These are phyloP conservation scores for Pleuronectes platessa DNA, from an alignment of 2,113 vertebrate genomes.

Conservation along the genomic window DNA sequence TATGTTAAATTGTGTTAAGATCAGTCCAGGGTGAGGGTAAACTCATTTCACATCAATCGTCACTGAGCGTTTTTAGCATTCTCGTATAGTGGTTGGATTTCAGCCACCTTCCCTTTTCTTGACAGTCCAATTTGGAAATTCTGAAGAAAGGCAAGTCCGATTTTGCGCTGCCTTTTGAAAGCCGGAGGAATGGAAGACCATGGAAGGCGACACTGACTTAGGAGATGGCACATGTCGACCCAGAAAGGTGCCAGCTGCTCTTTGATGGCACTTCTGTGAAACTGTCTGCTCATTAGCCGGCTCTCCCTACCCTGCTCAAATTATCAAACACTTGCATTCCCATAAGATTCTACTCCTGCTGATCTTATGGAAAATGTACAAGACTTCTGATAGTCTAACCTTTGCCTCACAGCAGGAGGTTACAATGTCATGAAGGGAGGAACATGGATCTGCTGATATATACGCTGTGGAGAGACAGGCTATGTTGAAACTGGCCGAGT, in stretches of 20 bases:
- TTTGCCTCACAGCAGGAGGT: slow-evolving; percentile 49
- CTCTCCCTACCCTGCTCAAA: slow-evolving; percentile 64
- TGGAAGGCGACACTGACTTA: slow-evolving; percentile 55
- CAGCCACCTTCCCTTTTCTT: slow-evolving; percentile 25
- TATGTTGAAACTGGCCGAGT: slow-evolving; percentile 21
- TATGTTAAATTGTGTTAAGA: slow-evolving; percentile 64
- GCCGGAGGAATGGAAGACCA: slow-evolving; percentile 41
- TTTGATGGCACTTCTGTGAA: slow-evolving; percentile 77
- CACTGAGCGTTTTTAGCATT: slow-evolving; percentile 42
- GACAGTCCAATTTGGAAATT: slow-evolving; percentile 51
- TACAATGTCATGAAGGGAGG: slow-evolving; percentile 8
- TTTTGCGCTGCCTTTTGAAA: slow-evolving; percentile 52
- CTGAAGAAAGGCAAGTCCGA: slow-evolving; percentile 28
- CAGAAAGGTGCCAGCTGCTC: slow-evolving; percentile 75
- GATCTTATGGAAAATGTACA: slow-evolving; percentile 70
- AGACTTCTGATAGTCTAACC: slow-evolving; percentile 65
- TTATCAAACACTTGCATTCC: slow-evolving; percentile 72
- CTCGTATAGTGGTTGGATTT: slow-evolving; percentile 39
- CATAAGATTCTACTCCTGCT: slow-evolving; percentile 69
- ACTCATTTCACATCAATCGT: slow-evolving; percentile 69
- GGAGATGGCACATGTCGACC: slow-evolving; percentile 74
- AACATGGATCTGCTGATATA: slow-evolving; percentile 7
- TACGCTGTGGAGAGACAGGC: not conserved
- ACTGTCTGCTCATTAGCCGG: slow-evolving; percentile 77
- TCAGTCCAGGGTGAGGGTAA: slow-evolving; percentile 59